phyloP scores from a whole-genome alignment of 1,140 invertebrate genomes.

The Caenorhabditis latens region DNA sequence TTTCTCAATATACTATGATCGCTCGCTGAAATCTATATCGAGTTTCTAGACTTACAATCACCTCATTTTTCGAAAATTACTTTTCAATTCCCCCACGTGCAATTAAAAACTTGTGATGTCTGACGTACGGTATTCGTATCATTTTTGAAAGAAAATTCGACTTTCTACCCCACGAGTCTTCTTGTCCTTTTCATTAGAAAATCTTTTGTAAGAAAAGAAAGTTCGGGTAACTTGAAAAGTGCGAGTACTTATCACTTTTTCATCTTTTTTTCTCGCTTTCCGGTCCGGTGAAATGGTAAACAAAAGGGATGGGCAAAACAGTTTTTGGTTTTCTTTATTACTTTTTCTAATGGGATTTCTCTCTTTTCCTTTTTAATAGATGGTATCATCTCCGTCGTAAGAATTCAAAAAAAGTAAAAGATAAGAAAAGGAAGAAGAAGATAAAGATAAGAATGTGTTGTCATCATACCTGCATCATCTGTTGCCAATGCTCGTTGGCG shows the following conservation, averaged over 20 bases:
- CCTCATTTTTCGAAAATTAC: slow-evolving; percentile 3
- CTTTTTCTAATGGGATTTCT: background rate
- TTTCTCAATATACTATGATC: slow-evolving; percentile 24
- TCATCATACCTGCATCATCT: slow-evolving; percentile 60
- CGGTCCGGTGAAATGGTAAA: slow-evolving; percentile 14
- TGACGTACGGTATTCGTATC: slow-evolving; percentile 2
- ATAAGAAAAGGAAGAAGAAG: slow-evolving; percentile 12
- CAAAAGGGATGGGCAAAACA: slow-evolving; percentile 11
- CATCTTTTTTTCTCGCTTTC: background rate
- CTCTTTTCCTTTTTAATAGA: background rate
- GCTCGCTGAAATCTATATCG: slow-evolving; percentile 2
- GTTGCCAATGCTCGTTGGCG: slow-evolving; percentile 59
- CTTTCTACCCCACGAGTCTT: slow-evolving; percentile 21
- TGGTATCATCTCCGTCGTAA: slow-evolving; percentile 5
- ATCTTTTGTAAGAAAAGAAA: background rate
- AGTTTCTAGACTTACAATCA: background rate
- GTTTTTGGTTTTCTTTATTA: slow-evolving; percentile 32
- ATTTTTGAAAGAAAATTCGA: slow-evolving; percentile 33
- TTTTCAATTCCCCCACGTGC: slow-evolving; percentile 11
- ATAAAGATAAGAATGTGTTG: background rate
- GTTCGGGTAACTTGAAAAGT: slow-evolving; percentile 17
- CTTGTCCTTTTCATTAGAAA: background rate
- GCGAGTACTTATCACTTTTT: background rate
- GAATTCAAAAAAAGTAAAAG: background rate
- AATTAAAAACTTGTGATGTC: slow-evolving; percentile 26